Conservation (phyloP, 2,888 invertebrate species). For the Tetragnatha montana region DNA sequence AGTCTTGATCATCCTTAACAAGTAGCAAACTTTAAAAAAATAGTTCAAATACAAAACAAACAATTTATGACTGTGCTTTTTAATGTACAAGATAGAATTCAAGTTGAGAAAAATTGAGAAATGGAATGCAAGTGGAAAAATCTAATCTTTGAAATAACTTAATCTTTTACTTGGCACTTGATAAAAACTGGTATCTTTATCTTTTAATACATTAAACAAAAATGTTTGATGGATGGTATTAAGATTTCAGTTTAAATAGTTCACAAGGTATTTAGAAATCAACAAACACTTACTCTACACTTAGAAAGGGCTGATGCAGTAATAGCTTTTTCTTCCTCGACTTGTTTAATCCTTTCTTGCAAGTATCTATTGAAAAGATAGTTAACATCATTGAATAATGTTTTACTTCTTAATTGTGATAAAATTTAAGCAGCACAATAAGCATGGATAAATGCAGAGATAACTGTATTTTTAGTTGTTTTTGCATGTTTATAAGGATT, state of each 20-base stretch:
- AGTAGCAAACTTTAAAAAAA: no score
- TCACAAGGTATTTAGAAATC: background rate
- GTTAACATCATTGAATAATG: no score
- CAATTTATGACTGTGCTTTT: background rate
- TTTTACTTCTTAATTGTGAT: no score
- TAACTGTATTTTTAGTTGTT: background rate
- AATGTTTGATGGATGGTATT: background rate
- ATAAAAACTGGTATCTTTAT: no score
- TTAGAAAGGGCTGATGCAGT: constrained; percentile 84
- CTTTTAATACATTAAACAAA: background rate
- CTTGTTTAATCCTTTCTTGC: constrained; percentile 86
- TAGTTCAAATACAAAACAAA: background rate
- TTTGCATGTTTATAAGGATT: background rate
- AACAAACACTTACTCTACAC: constrained; percentile 82
- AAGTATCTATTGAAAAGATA: constrained; percentile 77
- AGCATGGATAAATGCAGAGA: no score
- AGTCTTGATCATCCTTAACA: no score
- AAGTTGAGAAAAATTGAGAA: background rate
- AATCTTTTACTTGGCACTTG: background rate
- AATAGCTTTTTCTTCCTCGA: constrained; percentile 86
- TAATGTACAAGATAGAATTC: background rate
- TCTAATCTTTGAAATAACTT: background rate
- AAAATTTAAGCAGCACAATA: no score
- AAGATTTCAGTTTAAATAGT: no score
- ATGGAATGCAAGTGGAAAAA: background rate